Base-by-base conservation (phyloP, 1,140 invertebrate species). In the Stenopsyche tienmushanensis region DNA sequence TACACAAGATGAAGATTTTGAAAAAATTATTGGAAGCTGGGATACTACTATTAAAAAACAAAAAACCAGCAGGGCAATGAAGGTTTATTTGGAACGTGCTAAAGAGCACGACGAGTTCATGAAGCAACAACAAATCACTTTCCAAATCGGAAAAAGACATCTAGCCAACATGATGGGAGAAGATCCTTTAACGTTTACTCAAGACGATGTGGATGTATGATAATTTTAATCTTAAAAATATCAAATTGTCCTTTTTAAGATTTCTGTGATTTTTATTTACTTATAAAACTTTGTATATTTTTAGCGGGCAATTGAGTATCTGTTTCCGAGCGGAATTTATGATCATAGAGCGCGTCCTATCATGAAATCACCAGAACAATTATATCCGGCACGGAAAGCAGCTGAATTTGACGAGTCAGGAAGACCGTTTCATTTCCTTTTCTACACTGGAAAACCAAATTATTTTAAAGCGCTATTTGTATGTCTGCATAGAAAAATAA, bases 81-180 rank as follows among this genome's bases (percentile, higher is more conserved):
- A 84, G 77, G 84, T 89, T 0, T 97, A 96, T 76, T 80, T 97
- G 53, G 86, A 94, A 76, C 78, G 92, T 74, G 89, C 92, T 20
- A 82, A 82, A 76, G 85, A 88, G 72, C 86, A 96, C 75, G 88
- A 96, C 76, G 84, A 87, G 71, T 94, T 97, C 74, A 91, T 98
- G 83, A 85, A 89, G 72, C 84, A 87, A 67, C 87, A 98, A 78
- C 82, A 84, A 49, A 72, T 85, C 60, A 90, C 96, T 71, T 99
- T 89, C 79, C 87, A 94, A 73, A 88, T 96, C 73, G 97, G 97
- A 9, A 94, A 92, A 77, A 81, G 94, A 21, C 94, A 99, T 82
- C 83, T 99, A 57, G 97, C 97, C 3, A 98, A 98, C 77, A 99
- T 99, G 85, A 99, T 99, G 97, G 95, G 96, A 1, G 86, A 89